phyloP scores from a whole-genome alignment of 1,140 invertebrate species.

The Drosophila punjabiensis region DNA sequence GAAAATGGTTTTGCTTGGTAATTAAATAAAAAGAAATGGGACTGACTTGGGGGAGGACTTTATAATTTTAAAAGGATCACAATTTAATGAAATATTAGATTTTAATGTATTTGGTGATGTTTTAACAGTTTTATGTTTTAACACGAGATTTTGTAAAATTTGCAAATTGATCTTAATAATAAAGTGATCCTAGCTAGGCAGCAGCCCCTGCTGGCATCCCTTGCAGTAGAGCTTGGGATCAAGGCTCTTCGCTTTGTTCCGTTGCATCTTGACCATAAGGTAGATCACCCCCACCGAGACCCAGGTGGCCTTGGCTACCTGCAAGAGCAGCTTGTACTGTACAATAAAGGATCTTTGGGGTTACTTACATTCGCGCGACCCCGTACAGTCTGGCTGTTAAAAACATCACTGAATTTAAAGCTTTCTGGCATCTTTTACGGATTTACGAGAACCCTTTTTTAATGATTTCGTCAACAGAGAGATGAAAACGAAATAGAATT shows the following conservation, averaged over 20 bases:
- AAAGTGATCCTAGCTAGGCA: neutral
- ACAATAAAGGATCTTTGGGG: too few relatives aligned
- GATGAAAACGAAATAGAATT: neutral
- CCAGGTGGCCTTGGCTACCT: constrained; percentile 87
- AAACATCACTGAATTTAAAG: constrained; percentile 47
- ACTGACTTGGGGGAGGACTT: neutral
- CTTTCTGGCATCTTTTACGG: constrained; percentile 34
- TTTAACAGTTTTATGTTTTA: neutral
- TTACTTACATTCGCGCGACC: constrained; percentile 69
- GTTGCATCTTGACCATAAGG: constrained; percentile 55
- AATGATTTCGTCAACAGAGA: neutral
- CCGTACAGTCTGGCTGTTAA: constrained; percentile 60
- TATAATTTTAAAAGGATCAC: neutral
- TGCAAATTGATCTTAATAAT: neutral
- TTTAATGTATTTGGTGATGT: neutral
- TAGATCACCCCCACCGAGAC: constrained; percentile 60
- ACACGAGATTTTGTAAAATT: constrained; percentile 2
- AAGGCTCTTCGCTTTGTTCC: constrained; percentile 48
- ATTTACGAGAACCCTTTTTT: neutral
- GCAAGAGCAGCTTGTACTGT: constrained; percentile 85
- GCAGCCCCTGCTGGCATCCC: constrained; percentile 53
- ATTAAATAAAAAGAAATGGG: neutral
- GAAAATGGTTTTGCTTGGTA: constrained; percentile 11
- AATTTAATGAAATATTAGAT: too few relatives aligned
- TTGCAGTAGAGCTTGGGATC: constrained; percentile 60